Percentiles rank a stretch among this genome's conserved stretches.
phyloP scores from a whole-genome alignment of 1,140 invertebrate genomes.

The Psilanteris sp. region DNA sequence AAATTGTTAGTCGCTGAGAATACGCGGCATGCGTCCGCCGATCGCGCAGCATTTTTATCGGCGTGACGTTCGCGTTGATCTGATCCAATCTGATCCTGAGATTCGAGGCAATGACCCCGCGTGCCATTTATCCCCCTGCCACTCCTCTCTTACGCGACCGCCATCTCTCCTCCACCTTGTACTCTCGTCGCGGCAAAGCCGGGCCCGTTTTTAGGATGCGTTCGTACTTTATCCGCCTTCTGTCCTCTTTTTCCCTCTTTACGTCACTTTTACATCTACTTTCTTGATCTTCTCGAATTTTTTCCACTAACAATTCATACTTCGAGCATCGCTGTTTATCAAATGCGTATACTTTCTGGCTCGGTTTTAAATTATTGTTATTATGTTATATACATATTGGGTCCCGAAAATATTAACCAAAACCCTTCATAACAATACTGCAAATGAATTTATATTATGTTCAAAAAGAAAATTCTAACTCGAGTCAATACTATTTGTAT shows the following conservation, averaged over 20 bases:
- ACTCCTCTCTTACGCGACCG: slow-evolving; percentile 27
- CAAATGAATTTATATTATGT: no score
- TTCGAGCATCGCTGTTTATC: no score
- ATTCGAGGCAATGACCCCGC: slow-evolving; percentile 79
- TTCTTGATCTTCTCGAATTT: no score
- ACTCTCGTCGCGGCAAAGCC: slow-evolving; percentile 13
- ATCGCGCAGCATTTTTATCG: slow-evolving; percentile 42
- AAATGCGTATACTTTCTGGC: no score
- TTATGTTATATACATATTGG: no score
- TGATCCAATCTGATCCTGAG: slow-evolving; percentile 72
- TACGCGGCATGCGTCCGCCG: slow-evolving; percentile 16
- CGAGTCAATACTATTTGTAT: no score
- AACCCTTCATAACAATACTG: no score
- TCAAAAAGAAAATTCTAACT: no score
- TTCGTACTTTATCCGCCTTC: slow-evolving; percentile 8
- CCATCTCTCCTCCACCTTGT: slow-evolving; percentile 38
- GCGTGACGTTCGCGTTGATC: slow-evolving; percentile 66
- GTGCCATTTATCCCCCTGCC: slow-evolving; percentile 76
- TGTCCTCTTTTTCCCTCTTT: slow-evolving; percentile 39
- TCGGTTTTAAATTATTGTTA: no score
- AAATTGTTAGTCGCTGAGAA: no score
- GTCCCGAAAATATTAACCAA: no score
- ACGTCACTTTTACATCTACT: slow-evolving; percentile 41
- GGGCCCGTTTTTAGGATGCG: slow-evolving; percentile 42
- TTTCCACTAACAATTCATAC: no score